Conservation (phyloP, 2,113 vertebrate genomes). For the Chunga burmeisteri region DNA sequence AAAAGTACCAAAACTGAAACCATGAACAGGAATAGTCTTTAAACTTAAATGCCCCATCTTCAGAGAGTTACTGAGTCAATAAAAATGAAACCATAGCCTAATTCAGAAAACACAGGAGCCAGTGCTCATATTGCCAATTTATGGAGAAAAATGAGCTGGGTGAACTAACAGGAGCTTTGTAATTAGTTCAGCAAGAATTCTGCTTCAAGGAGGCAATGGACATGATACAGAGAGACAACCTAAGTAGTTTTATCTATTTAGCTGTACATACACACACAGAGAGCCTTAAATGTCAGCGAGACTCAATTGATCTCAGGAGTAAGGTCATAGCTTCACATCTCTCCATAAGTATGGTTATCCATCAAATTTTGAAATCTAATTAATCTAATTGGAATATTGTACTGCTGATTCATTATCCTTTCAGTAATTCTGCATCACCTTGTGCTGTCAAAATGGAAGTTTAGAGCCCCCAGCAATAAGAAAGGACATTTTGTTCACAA, state of each 20-base stretch:
- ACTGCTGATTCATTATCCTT: background rate
- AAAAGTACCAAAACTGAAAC: background rate
- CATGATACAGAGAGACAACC: background rate
- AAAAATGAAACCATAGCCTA: background rate
- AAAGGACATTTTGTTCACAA: background rate
- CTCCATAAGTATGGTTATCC: background rate
- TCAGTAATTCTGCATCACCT: background rate
- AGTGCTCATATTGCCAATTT: background rate
- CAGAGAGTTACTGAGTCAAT: background rate
- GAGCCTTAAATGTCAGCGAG: background rate
- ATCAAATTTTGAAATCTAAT: background rate
- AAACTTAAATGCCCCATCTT: background rate
- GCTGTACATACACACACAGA: background rate
- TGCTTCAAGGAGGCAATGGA: background rate
- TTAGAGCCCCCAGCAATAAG: background rate
- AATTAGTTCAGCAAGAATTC: background rate
- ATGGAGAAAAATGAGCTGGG: background rate
- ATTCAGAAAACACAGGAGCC: background rate
- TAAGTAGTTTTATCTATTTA: background rate
- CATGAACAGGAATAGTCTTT: background rate
- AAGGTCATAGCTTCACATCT: background rate
- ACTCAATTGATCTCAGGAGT: background rate
- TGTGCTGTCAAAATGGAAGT: background rate
- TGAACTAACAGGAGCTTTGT: background rate
- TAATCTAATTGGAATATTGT: slow-evolving; percentile 10